phyloP scores from a whole-genome alignment of 35 echinoderm and acorn worm species.

The Anneissia japonica region DNA sequence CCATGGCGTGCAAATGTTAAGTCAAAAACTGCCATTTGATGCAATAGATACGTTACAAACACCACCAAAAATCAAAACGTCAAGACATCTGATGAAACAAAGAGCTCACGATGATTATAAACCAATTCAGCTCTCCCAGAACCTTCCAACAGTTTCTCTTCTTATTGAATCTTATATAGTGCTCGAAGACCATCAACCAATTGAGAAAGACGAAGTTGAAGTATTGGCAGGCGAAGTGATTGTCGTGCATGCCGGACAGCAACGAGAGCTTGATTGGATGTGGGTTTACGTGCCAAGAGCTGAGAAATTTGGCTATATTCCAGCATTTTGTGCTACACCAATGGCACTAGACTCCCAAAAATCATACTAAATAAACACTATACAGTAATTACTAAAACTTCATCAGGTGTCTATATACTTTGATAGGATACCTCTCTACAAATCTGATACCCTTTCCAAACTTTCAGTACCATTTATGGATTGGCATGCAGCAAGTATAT shows the following conservation, averaged over 20 bases:
- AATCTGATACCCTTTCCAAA: too few relatives aligned
- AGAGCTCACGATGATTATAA: too few relatives aligned
- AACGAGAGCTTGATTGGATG: conserved; percentile 57
- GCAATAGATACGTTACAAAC: too few relatives aligned
- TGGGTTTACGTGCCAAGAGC: conserved; percentile 55
- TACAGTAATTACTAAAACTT: too few relatives aligned
- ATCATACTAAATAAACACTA: too few relatives aligned
- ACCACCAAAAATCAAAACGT: too few relatives aligned
- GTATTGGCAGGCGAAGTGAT: conserved; percentile 27
- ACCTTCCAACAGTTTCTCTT: neutral
- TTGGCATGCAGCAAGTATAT: too few relatives aligned
- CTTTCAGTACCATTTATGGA: too few relatives aligned
- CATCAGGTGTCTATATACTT: too few relatives aligned
- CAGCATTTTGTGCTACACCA: conserved; percentile 38
- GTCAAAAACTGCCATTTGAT: too few relatives aligned
- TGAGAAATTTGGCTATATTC: conserved; percentile 45
- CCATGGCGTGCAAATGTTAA: neutral
- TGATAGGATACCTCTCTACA: too few relatives aligned
- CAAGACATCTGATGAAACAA: too few relatives aligned
- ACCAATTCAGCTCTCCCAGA: neutral
- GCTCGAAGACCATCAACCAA: conserved; percentile 10
- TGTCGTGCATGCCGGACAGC: conserved; percentile 44
- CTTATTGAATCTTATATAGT: conserved; percentile 41
- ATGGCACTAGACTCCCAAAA: conserved; percentile 32
- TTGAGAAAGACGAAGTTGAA: conserved; percentile 30